Base-by-base conservation (phyloP, 2,888 invertebrate species). In the Meghimatium bilineatum region DNA sequence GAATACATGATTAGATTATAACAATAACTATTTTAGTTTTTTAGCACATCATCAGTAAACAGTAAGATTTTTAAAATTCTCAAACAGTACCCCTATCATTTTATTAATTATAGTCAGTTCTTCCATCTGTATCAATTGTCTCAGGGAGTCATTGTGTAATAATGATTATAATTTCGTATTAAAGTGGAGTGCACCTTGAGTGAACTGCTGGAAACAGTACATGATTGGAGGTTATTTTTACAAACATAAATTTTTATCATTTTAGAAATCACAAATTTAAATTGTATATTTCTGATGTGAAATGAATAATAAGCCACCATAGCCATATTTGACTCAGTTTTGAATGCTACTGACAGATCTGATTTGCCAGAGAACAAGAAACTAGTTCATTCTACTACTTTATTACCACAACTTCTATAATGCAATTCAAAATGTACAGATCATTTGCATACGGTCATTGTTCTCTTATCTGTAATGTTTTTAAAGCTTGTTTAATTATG, bases 61-160 rank as follows among this genome's bases (percentile, higher is more conserved):
- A 10, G 66, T 66, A 20, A 66, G 32, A 66, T n/a, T 6, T 26
- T n/a, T 26, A 32, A 10, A 66, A 14, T 32, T 66, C 66, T 32
- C 23, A 32, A 29, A 66, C 66, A 66, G 8, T 66, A 66, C 32
- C n/a, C 3, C 2, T 14, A 32, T 66, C 17, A 29, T 32, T 66
- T 66, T 66, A 32, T 66, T 66, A 32, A 29, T 66, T 66, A 20
- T 2, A 66, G 32, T 66, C n/a, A 63, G 63, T 66, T 66, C 66
- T 66, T 66, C 66, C 66, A 66, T 66, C 66, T 66, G 29, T 66
- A 32, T 66, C 66, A 66, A 29, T 71, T 75, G 52, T 32, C 56
- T 75, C 75, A 75, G 75, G 75, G 75, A 75, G 32, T 32, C 75
- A 38, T 34, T 75, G 56, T 56, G 5, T 69, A 29, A 38, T n/a